These are phyloP conservation scores for Drosophila nigromelanica DNA, from an alignment of 1,140 invertebrate genomes.

Conservation along the genomic window DNA sequence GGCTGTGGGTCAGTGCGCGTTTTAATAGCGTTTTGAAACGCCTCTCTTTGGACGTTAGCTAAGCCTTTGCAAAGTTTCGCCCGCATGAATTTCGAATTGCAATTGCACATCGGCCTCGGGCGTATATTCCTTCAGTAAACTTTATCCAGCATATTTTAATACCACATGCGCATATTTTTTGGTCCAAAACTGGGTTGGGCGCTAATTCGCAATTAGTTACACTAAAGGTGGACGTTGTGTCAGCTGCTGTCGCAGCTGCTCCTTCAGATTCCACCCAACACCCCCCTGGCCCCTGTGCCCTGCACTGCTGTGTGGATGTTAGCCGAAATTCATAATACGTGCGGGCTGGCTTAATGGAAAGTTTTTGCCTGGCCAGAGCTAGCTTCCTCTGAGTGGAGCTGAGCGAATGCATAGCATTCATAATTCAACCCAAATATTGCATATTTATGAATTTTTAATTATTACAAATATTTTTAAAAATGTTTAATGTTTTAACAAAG, in stretches of 20 bases:
- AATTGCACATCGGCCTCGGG: constrained; percentile 56
- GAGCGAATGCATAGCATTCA: neutral
- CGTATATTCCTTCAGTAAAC: constrained; percentile 46
- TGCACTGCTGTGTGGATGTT: neutral
- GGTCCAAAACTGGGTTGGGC: constrained; percentile 2
- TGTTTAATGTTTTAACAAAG: too few relatives aligned
- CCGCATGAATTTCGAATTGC: constrained; percentile 65
- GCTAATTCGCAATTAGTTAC: constrained; percentile 58
- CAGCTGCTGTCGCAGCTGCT: constrained; percentile 20
- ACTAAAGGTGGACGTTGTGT: constrained; percentile 24
- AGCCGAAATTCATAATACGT: constrained; percentile 15
- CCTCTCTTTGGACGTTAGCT: constrained; percentile 62
- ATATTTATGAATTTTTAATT: too few relatives aligned
- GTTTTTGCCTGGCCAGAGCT: constrained; percentile 9
- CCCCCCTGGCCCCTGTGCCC: neutral
- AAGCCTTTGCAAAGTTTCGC: constrained; percentile 59
- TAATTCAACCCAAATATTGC: neutral
- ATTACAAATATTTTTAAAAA: too few relatives aligned
- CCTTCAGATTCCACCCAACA: neutral
- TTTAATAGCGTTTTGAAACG: constrained; percentile 74
- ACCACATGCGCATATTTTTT: constrained; percentile 11
- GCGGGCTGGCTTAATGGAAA: constrained; percentile 7
- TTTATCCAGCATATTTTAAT: constrained; percentile 45
- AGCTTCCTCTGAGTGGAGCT: too few relatives aligned
- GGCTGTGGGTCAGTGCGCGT: constrained; percentile 58